Evolutionary conservation across 2,888 invertebrate genomes (phyloP).

Genomic region (Antheraea assamensis): DNA sequence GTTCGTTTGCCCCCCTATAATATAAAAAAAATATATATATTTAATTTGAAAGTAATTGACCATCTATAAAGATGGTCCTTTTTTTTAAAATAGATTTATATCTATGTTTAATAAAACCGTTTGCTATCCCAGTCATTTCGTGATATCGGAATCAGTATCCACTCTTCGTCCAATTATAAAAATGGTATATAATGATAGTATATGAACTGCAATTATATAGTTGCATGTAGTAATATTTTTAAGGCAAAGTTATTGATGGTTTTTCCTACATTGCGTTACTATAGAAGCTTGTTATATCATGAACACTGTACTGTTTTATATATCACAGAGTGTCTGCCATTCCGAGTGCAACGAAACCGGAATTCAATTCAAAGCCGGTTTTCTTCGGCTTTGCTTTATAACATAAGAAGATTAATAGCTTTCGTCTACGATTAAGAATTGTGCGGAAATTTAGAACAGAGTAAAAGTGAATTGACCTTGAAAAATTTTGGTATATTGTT

Average conservation of each 20-base stretch:
- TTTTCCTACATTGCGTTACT: not conserved
- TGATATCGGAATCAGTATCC: too few species aligned
- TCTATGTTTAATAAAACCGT: too few species aligned
- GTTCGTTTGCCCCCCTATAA: too few species aligned
- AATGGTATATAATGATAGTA: too few species aligned
- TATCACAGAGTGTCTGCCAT: not conserved
- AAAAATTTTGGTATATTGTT: not conserved
- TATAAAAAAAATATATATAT: too few species aligned
- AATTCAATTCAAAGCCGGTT: slow-evolving; percentile 9
- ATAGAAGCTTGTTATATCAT: not conserved
- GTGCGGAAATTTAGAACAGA: not conserved
- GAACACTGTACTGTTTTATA: not conserved
- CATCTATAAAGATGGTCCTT: too few species aligned
- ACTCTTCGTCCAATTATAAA: too few species aligned
- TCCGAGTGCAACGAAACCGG: slow-evolving; percentile 11
- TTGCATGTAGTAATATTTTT: not conserved
- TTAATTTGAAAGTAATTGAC: too few species aligned
- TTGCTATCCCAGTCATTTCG: too few species aligned
- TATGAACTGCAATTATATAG: too few species aligned
- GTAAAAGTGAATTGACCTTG: not conserved
- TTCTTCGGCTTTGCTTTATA: not conserved
- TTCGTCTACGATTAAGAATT: slow-evolving; percentile 5
- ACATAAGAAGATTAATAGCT: slow-evolving; percentile 6
- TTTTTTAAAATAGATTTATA: too few species aligned
- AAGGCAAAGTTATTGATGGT: not conserved